Percentiles rank a stretch among this genome's conserved stretches.
These are phyloP conservation scores for Drosophila ercepeae DNA, from an alignment of 1,140 invertebrate genomes.

Conservation along the genomic window DNA sequence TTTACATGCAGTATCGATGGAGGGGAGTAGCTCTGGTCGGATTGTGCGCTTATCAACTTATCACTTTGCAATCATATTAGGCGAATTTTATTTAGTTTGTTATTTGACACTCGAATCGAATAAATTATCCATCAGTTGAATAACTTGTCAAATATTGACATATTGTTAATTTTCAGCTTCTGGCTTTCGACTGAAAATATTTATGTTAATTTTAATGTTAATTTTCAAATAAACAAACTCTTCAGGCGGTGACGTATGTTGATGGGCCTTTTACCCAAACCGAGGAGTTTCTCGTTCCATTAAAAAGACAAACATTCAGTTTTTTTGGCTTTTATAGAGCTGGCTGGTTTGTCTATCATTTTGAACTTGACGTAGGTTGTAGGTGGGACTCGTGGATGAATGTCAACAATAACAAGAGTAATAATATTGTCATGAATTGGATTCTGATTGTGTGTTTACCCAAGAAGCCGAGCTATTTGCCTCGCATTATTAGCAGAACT, in stretches of 20 bases:
- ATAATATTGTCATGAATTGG: slow-evolving; percentile 66
- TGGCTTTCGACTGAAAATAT: slow-evolving; percentile 26
- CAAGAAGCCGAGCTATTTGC: slow-evolving; percentile 4
- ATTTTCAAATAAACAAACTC: slow-evolving; percentile 55
- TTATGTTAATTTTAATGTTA: slow-evolving; percentile 50
- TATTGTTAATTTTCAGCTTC: slow-evolving; percentile 59
- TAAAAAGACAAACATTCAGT: slow-evolving; percentile 30
- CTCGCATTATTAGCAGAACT: slow-evolving; percentile 8
- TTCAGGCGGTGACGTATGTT: slow-evolving; percentile 48
- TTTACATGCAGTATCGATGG: slow-evolving; percentile 45
- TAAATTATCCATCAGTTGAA: slow-evolving; percentile 44
- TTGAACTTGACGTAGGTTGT: slow-evolving; percentile 7
- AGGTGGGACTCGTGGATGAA: slow-evolving; percentile 38
- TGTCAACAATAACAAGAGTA: slow-evolving; percentile 47
- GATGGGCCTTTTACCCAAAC: slow-evolving; percentile 15
- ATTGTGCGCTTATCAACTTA: slow-evolving; percentile 51
- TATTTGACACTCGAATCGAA: slow-evolving; percentile 42
- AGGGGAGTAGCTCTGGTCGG: slow-evolving; percentile 1
- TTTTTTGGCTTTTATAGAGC: slow-evolving; percentile 1
- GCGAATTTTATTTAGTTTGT: slow-evolving; percentile 35
- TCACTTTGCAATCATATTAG: slow-evolving; percentile 45
- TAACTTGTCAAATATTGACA: slow-evolving; percentile 68
- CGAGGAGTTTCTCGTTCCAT: slow-evolving; percentile 4
- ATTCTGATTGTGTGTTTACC: slow-evolving; percentile 50
- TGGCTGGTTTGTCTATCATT: background rate